Base-by-base conservation (phyloP, 2,113 vertebrate genomes). In the Sakesphorus luctuosus region DNA sequence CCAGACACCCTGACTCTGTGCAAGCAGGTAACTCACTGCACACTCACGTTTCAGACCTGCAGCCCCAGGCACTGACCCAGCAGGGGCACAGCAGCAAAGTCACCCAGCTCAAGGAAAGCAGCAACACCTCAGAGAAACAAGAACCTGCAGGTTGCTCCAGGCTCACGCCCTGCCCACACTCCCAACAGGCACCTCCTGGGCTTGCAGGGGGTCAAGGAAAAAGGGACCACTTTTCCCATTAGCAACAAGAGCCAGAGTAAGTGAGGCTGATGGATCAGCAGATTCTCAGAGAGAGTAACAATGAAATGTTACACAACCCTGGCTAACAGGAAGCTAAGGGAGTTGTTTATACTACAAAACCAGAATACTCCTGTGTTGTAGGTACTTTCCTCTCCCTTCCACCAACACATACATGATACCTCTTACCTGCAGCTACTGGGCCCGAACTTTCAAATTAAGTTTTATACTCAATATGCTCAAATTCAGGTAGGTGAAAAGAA, bases 31-130 rank as follows among this genome's bases (percentile, higher is more conserved):
- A 35, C 25, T 43, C 52, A 49, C 11, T 0, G 1, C 2, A 9
- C 7, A 11, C 6, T 73, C 58, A 10, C 0, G 0, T 52, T 86
- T 65, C 50, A 77, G 67, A 52, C 6, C 13, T 0, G 0, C 14
- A 18, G 25, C 40, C 92, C 40, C 14, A 21, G 25, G 43, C 2
- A 31, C 2, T 25, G 55, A 80, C 13, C 23, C 0, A 1, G 29
- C 68, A 66, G 0, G 0, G 31, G 6, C 6, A 33, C 2, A 17
- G 59, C n/a, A 77, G 44, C 9, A 47, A 3, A 3, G 3, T 0
- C 66, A 49, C 18, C 40, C 28, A 69, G 43, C 12, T 23, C 53
- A 31, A 19, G 29, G 3, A 7, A 72, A 52, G 52, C 4, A 88
- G 21, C 44, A 26, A 23, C 4, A 72, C 12, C 44, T 49, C 29